Evolutionary conservation across 1,140 invertebrate genomes (phyloP).

Genomic region (Coboldia fuscipes): DNA sequence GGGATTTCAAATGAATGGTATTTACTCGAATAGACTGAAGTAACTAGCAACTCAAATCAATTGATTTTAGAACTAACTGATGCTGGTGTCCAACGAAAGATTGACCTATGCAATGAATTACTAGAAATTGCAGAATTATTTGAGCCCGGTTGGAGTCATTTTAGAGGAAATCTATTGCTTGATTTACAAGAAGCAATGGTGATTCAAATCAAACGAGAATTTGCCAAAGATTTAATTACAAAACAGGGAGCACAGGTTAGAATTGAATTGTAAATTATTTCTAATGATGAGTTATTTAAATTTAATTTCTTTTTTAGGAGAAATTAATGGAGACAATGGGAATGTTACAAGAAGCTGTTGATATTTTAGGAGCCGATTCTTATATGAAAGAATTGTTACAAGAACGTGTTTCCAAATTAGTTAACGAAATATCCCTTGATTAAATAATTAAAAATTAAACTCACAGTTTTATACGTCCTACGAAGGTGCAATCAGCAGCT

Average conservation of each 20-base stretch:
- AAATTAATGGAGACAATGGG: slow-evolving; percentile 25
- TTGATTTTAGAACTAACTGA: slow-evolving; percentile 29
- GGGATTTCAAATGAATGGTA: slow-evolving; percentile 29
- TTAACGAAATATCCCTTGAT: slow-evolving; percentile 19
- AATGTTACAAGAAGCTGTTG: slow-evolving; percentile 28
- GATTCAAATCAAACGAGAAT: slow-evolving; percentile 26
- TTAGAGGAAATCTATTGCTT: slow-evolving; percentile 35
- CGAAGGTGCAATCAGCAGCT: no score
- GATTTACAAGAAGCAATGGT: slow-evolving; percentile 36
- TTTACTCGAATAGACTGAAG: neutral
- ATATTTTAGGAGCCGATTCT: slow-evolving; percentile 29
- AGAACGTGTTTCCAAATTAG: slow-evolving; percentile 21
- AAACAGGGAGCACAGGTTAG: slow-evolving; percentile 25
- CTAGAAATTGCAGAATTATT: slow-evolving; percentile 34
- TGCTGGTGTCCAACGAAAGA: slow-evolving; percentile 31
- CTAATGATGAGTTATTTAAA: slow-evolving; percentile 1
- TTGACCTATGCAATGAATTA: slow-evolving; percentile 38
- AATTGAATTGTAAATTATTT: slow-evolving; percentile 1
- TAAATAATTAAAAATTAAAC: no score
- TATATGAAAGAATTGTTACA: slow-evolving; percentile 28
- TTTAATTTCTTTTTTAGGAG: slow-evolving; percentile 17
- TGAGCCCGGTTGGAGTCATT: slow-evolving; percentile 35
- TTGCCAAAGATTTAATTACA: slow-evolving; percentile 25
- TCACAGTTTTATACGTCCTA: no score
- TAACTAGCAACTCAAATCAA: neutral